These are phyloP conservation scores for Masticophis lateralis DNA, from an alignment of 2,797 vertebrate genomes.

Conservation along the genomic window DNA sequence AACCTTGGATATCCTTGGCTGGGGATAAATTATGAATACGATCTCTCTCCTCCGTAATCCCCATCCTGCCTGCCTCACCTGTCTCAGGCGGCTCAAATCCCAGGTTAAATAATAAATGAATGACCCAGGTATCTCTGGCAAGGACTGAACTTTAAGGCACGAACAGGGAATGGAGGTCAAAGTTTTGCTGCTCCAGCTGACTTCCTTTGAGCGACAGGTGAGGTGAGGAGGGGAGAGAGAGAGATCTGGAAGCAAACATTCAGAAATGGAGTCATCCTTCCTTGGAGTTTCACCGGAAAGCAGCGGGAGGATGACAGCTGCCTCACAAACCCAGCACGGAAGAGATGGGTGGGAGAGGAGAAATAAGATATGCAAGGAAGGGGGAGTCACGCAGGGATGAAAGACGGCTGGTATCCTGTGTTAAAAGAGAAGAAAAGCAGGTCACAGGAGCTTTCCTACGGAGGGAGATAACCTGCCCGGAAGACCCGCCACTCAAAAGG, in stretches of 20 bases:
- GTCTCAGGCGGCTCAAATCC: slow-evolving; percentile 62
- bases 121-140: slow-evolving; percentile 51
- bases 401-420: slow-evolving; percentile 6
- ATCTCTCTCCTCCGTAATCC: slow-evolving; percentile 3
- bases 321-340: slow-evolving; percentile 16
- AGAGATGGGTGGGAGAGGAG: not conserved
- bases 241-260: not conserved
- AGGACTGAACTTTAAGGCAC: slow-evolving; percentile 56
- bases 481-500: not conserved
- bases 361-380: not conserved
- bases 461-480: not conserved
- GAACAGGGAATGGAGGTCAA: slow-evolving; percentile 60
- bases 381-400: slow-evolving; percentile 25
- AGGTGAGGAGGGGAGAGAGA: accelerated
- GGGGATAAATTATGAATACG: slow-evolving; percentile 61
- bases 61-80: not conserved
- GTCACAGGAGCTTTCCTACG: not conserved
- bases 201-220: slow-evolving; percentile 22
- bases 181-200: slow-evolving; percentile 47
- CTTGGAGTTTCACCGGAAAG: slow-evolving; percentile 27
- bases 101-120: slow-evolving; percentile 67
- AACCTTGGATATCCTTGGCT: slow-evolving; percentile 6
- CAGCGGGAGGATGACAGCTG: slow-evolving; percentile 42
- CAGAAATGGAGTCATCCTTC: slow-evolving; percentile 9
- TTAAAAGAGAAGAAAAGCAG: not conserved